Evolutionary conservation across 2,113 vertebrate genomes (phyloP), one percentile per base, ranked within the genome.

Genomic region (Hipposideros armiger): DNA sequence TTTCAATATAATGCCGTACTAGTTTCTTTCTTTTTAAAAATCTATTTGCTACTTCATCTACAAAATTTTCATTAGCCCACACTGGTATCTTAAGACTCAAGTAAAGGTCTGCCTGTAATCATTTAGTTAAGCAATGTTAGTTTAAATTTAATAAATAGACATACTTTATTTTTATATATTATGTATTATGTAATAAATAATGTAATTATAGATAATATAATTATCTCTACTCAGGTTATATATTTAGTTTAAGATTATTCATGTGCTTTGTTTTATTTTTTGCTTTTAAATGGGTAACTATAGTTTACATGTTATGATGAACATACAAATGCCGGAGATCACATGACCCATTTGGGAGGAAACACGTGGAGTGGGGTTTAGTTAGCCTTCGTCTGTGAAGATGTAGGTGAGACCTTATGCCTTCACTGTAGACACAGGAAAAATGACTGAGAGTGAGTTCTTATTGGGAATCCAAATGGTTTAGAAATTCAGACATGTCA

Each of bases 241-340:
- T 84, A 54, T 26, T 95, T 69, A 91, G 40, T 74, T 73, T 45
- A 85, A 40, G 26, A 87, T 58, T 66, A 52, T 9, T 82, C n/a
- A 19, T 52, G 7, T 16, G 13, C 13, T 45, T 73, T 22, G 24
- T 40, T 82, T 24, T 94, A 64, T 58, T 74, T 70, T 87, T 81
- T 82, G 32, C 83, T 89, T 89, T 89, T 76, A 83, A 67, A 50
- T 87, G 32, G 26, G 5, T 84, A 60, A 30, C 16, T 36, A 42
- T 32, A 62, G 16, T 72, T 73, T 73, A 64, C 56, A 88, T n/a
- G 28, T 54, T 88, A 28, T 81, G 26, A 73, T 73, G 81, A 54
- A 81, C 87, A 45, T 73, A 72, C 15, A 73, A 64, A 73, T n/a
- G 19, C 45, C 76, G 81, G 84, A 78, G 54, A 81, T 95, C 42